Conservation (phyloP, 2,113 vertebrate genomes). For the Myxocyprinus asiaticus region DNA sequence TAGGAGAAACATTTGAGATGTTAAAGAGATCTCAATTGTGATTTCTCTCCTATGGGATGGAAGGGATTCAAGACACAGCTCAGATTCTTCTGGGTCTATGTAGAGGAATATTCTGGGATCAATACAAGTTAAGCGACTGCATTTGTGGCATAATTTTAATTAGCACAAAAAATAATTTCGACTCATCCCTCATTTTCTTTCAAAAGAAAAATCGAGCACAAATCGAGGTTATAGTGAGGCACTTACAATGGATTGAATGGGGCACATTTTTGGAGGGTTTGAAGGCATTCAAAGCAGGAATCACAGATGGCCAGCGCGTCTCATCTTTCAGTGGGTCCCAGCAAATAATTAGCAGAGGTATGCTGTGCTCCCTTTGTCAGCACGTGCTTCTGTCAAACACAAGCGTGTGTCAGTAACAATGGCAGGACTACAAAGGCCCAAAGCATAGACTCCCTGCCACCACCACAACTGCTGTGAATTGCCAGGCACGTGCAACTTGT, state of each 20-base stretch:
- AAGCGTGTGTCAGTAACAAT: slow-evolving; percentile 78
- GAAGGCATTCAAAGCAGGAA: slow-evolving; percentile 69
- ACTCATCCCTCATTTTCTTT: too few species aligned
- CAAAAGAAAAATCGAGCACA: too few species aligned
- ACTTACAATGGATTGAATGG: too few species aligned
- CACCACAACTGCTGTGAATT: slow-evolving; percentile 58
- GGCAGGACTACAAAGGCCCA: slow-evolving; percentile 67
- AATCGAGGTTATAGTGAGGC: too few species aligned
- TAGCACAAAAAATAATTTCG: too few species aligned
- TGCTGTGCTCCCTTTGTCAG: slow-evolving; percentile 68
- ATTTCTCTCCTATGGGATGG: background rate
- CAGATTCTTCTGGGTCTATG: background rate
- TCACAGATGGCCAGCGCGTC: slow-evolving; percentile 79
- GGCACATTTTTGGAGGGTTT: slow-evolving; percentile 4
- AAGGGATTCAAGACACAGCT: background rate
- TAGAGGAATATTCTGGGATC: too few species aligned
- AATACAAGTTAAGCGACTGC: too few species aligned
- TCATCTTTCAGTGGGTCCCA: slow-evolving; percentile 69
- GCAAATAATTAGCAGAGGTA: slow-evolving; percentile 64
- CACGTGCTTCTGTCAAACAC: slow-evolving; percentile 75
- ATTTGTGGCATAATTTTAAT: too few species aligned
- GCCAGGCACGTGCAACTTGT: slow-evolving; percentile 75
- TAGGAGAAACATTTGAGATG: background rate
- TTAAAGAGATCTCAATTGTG: background rate
- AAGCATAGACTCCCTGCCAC: slow-evolving; percentile 55